Conservation (phyloP, 2,113 vertebrate species). For the Columba janthina region DNA sequence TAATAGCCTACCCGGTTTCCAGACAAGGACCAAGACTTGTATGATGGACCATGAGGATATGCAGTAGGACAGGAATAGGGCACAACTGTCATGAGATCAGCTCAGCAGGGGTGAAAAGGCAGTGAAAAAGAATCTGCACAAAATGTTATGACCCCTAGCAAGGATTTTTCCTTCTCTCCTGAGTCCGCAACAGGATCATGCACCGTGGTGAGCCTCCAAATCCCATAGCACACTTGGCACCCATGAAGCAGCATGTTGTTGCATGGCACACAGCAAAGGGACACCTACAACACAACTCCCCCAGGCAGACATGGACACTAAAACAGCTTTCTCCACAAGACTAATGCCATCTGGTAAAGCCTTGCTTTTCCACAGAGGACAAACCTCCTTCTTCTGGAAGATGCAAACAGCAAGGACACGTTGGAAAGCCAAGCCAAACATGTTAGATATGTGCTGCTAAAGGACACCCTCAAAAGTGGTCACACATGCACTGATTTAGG, state of each 20-base stretch:
- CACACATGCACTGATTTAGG: background rate
- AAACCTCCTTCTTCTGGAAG: background rate
- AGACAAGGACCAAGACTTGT: background rate
- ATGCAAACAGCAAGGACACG: background rate
- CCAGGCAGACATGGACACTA: background rate
- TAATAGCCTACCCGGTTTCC: rapidly evolving
- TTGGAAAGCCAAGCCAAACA: background rate
- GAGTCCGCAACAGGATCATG: background rate
- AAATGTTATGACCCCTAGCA: background rate
- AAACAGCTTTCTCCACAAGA: background rate
- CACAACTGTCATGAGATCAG: rapidly evolving
- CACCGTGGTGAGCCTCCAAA: background rate
- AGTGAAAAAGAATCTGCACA: background rate
- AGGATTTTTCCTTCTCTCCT: background rate
- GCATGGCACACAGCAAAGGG: background rate
- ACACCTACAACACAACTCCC: background rate
- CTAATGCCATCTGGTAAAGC: background rate
- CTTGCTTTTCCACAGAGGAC: background rate
- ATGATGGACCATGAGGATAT: background rate
- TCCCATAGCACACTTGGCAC: background rate
- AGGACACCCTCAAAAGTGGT: background rate
- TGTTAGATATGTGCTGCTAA: background rate
- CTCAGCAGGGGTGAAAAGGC: background rate
- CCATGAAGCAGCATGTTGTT: rapidly evolving
- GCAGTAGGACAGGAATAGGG: background rate